Conservation (phyloP, 1,140 invertebrate genomes). For the Atta colombica region DNA sequence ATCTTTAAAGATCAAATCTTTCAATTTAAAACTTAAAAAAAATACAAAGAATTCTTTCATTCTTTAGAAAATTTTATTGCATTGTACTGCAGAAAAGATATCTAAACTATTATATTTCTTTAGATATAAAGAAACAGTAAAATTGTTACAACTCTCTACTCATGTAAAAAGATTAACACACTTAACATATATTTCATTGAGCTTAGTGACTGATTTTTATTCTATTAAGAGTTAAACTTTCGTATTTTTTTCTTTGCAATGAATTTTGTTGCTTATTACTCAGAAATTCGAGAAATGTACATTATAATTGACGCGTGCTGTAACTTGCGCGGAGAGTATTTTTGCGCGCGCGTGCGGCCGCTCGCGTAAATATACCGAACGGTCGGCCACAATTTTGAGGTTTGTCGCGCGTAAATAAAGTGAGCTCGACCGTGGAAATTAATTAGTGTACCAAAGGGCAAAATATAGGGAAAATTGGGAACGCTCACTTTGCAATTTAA, state of each 20-base stretch:
- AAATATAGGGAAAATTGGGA: slow-evolving; percentile 74
- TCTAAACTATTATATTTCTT: neutral
- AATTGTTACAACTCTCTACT: neutral
- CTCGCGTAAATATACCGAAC: slow-evolving; percentile 69
- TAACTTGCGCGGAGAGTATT: slow-evolving; percentile 61
- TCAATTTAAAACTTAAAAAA: slow-evolving; percentile 1
- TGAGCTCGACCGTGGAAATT: slow-evolving; percentile 77
- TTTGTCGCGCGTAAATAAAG: slow-evolving; percentile 80
- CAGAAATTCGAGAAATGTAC: slow-evolving; percentile 46
- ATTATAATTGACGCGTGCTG: slow-evolving; percentile 32
- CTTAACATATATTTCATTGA: neutral
- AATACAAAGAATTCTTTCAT: neutral
- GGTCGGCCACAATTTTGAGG: slow-evolving; percentile 74
- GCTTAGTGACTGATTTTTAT: neutral
- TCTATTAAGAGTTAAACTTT: neutral
- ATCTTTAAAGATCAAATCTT: slow-evolving; percentile 18
- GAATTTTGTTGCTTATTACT: neutral
- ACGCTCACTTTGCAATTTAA: slow-evolving; percentile 71
- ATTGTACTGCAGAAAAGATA: neutral
- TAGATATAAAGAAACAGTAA: neutral
- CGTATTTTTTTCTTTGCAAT: neutral
- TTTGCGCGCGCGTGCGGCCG: slow-evolving; percentile 58
- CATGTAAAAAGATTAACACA: neutral
- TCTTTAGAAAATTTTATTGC: neutral
- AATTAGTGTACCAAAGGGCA: slow-evolving; percentile 76